Conservation (phyloP, 2,888 invertebrate species). For the Acrobasis consociella region DNA sequence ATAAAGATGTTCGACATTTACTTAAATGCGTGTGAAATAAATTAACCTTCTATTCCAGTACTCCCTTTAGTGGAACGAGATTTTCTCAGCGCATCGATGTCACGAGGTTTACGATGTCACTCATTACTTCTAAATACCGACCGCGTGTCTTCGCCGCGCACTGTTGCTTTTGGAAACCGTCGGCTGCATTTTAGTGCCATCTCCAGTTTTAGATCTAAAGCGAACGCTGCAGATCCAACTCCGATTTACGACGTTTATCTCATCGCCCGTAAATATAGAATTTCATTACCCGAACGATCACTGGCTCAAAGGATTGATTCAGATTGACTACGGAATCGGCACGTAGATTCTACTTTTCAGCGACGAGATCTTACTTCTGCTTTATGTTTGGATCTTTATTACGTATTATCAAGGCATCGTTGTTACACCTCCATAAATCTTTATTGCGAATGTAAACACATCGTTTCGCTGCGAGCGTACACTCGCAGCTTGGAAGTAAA, state of each 20-base stretch:
- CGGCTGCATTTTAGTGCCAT: conserved; percentile 44
- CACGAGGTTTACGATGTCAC: conserved; percentile 71
- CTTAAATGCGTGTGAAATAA: not conserved
- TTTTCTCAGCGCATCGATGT: conserved; percentile 58
- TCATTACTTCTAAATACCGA: conserved; percentile 58
- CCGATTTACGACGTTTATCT: conserved; percentile 58
- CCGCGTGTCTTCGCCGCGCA: conserved; percentile 44
- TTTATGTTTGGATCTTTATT: conserved; percentile 24
- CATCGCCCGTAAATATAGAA: conserved; percentile 48
- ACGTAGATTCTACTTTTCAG: not conserved
- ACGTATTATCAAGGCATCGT: conserved; percentile 15
- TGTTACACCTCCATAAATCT: conserved; percentile 17
- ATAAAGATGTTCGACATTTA: not conserved
- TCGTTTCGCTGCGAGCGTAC: conserved; percentile 32
- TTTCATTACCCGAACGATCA: conserved; percentile 30
- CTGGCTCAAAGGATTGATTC: conserved; percentile 22
- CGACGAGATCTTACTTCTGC: not conserved
- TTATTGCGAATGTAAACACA: conserved; percentile 32
- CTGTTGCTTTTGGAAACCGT: conserved; percentile 63
- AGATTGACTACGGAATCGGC: not conserved
- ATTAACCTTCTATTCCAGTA: conserved; percentile 37
- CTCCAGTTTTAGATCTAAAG: conserved; percentile 41
- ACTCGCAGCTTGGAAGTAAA: conserved; percentile 39
- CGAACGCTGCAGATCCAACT: conserved; percentile 41
- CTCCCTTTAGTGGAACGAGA: conserved; percentile 45